Conservation (phyloP, 2,888 invertebrate species). For the Drosophila meridiana region DNA sequence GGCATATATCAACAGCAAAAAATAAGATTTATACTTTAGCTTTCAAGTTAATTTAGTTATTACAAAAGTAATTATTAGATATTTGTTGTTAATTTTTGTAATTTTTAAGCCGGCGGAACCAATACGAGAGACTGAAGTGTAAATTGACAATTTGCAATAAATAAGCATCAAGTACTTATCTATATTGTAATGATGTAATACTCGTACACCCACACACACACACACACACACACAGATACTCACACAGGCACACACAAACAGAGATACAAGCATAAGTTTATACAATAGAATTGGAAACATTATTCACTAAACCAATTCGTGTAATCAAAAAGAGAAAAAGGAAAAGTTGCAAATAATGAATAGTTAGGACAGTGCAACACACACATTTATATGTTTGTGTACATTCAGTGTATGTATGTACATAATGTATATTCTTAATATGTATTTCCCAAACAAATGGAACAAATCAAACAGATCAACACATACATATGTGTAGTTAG, state of each 20-base stretch:
- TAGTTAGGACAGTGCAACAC: background rate
- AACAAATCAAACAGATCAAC: too few relatives aligned
- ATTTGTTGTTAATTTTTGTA: constrained; percentile 85
- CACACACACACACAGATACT: background rate
- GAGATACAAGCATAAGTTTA: constrained; percentile 1
- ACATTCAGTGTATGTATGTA: constrained; percentile 2
- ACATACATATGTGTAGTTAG: background rate
- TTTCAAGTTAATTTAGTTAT: constrained; percentile 57
- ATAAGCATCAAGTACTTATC: constrained; percentile 55
- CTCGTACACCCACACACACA: constrained; percentile 21
- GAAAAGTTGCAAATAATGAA: background rate
- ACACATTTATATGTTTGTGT: background rate
- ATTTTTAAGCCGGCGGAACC: constrained; percentile 89
- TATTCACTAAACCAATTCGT: background rate
- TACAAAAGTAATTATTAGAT: constrained; percentile 77
- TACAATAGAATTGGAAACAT: background rate
- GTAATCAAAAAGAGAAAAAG: constrained; percentile 1
- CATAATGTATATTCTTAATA: background rate
- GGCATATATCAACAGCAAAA: constrained; percentile 8
- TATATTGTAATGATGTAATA: constrained; percentile 50
- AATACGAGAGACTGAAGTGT: constrained; percentile 91
- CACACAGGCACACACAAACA: constrained; percentile 25
- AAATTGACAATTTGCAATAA: constrained; percentile 84
- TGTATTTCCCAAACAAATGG: background rate
- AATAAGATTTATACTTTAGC: constrained; percentile 19